Base-by-base conservation (phyloP, 2,113 vertebrate species). In the Rhadina sibilatrix region DNA sequence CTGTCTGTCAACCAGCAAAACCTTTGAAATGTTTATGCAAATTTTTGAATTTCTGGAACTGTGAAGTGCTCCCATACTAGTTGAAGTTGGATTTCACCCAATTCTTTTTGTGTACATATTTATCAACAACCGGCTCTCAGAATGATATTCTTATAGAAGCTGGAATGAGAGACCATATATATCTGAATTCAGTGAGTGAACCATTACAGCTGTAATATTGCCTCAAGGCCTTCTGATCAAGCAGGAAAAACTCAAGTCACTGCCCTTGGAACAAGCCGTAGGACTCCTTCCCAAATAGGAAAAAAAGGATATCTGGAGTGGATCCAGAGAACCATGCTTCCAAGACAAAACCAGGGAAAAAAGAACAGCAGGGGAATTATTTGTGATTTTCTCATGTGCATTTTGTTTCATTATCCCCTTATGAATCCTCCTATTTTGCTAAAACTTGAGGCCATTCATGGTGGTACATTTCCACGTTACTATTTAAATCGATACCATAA, bases 401-500 rank as follows among this genome's bases (percentile, higher is more conserved):
- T 35, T 83, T 87, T 64, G 8, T 31, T 79, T 11, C 2, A 0
- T 50, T 90, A 37, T 69, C 17, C 28, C 15, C 12, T 46, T 52
- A 11, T 11, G 6, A 12, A 12, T 56, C 24, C 70, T 10, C 19
- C 28, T 80, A 1, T 20, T 72, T 89, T 54, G 40, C 8, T 74
- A 60, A 27, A 52, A 44, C 3, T 33, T 40, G 16, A 35, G 37
- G 28, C 16, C 44, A 7, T 74, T 72, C 20, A 16, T 14, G 13
- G 50, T 42, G 42, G 10, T 10, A 54, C 12, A 24, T 63, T 61
- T 83, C 11, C 12, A 40, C 0, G 0, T 44, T 79, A 4, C 5
- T 64, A 22, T 71, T 15, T 63, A 68, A 40, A 10, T n/a, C 40
- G 18, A 15, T 77, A 50, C 27, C 35, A 28, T 37, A 89, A n/a